These are phyloP conservation scores for Drosophila mayri DNA, from an alignment of 1,140 invertebrate genomes.

Conservation along the genomic window DNA sequence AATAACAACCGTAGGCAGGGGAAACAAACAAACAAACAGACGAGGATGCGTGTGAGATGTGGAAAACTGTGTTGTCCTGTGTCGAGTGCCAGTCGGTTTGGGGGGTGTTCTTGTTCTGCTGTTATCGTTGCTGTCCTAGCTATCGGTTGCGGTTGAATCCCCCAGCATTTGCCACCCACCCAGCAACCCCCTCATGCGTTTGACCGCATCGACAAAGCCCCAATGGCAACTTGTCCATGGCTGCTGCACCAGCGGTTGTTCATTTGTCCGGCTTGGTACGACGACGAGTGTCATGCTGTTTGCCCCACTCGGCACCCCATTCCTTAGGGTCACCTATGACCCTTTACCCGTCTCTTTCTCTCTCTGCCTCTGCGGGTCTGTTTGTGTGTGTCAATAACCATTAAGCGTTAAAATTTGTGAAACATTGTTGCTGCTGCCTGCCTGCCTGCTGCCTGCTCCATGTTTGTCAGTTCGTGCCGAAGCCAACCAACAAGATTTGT, in stretches of 20 bases:
- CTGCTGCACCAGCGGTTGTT: slow-evolving; percentile 66
- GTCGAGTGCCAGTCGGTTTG: slow-evolving; percentile 44
- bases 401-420: slow-evolving; percentile 79
- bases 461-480: slow-evolving; percentile 29
- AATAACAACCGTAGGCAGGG: slow-evolving; percentile 58
- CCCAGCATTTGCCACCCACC: background rate
- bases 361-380: slow-evolving; percentile 44
- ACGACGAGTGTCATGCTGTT: slow-evolving; percentile 75
- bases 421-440: slow-evolving; percentile 49
- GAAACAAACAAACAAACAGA: slow-evolving; percentile 27
- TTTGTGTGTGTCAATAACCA: slow-evolving; percentile 75
- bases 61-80: slow-evolving; percentile 71
- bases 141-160: slow-evolving; percentile 57
- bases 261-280: slow-evolving; percentile 62
- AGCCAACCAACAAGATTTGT: slow-evolving; percentile 61
- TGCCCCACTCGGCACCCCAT: slow-evolving; percentile 21
- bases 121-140: slow-evolving; percentile 66
- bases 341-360: background rate
- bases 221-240: slow-evolving; percentile 62
- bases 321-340: slow-evolving; percentile 4
- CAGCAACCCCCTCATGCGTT: slow-evolving; percentile 6
- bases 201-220: slow-evolving; percentile 35
- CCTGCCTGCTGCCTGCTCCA: slow-evolving; percentile 41
- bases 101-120: slow-evolving; percentile 41
- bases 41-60: slow-evolving; percentile 68